phyloP scores from a whole-genome alignment of 2,888 invertebrate species.

The Sesia apiformis region DNA sequence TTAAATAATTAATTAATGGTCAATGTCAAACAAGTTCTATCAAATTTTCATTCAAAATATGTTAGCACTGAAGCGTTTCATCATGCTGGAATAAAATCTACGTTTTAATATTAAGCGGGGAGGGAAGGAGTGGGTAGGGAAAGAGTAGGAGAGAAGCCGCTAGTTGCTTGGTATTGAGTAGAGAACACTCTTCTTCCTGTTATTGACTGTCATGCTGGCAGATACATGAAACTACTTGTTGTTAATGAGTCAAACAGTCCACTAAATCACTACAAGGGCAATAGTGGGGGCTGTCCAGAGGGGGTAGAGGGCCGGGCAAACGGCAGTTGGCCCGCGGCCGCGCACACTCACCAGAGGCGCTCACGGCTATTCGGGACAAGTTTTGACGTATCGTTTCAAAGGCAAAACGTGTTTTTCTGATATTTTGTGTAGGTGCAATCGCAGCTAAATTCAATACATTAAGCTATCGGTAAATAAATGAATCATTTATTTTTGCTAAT shows the following conservation, averaged over 20 bases:
- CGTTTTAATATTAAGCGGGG: conserved; percentile 23
- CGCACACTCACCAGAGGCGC: too few species aligned
- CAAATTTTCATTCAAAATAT: conserved; percentile 6
- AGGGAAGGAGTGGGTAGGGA: conserved; percentile 24
- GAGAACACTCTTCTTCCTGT: conserved; percentile 43
- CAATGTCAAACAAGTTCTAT: not conserved
- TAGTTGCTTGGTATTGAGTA: conserved; percentile 19
- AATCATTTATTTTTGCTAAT: too few species aligned
- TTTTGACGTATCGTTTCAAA: too few species aligned
- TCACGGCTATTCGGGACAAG: too few species aligned
- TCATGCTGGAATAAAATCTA: conserved; percentile 33
- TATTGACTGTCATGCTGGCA: conserved; percentile 60
- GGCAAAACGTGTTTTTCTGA: too few species aligned
- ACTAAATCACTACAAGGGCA: conserved; percentile 65
- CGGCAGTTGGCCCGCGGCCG: too few species aligned
- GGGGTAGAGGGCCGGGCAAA: too few species aligned
- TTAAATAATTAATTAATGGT: too few species aligned
- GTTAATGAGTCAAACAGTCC: conserved; percentile 47
- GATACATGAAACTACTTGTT: conserved; percentile 54
- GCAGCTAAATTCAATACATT: too few species aligned
- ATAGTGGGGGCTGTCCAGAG: conserved; percentile 26
- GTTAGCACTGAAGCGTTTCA: conserved; percentile 47
- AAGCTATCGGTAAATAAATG: too few species aligned
- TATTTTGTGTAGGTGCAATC: too few species aligned
- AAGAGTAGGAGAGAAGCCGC: conserved; percentile 16